A percentile compares a stretch with the other conserved stretches of the same genome.
phyloP scores from a whole-genome alignment of 2,113 vertebrate species.

The Leucoraja erinaceus region DNA sequence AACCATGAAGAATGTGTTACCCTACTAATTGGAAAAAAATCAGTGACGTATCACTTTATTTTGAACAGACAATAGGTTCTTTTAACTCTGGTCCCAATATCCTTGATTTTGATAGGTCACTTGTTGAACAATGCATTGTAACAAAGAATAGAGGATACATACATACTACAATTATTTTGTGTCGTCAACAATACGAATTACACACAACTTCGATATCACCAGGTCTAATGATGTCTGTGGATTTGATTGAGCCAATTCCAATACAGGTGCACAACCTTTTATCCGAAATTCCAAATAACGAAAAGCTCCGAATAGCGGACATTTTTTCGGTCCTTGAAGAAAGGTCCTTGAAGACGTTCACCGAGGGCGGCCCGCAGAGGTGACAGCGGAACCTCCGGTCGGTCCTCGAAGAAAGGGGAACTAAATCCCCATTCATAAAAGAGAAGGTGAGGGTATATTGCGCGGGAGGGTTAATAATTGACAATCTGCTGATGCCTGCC shows the following conservation, averaged over 20 bases:
- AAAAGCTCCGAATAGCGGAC: too few species aligned
- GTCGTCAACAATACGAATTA: background rate
- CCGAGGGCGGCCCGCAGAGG: too few species aligned
- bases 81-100: background rate
- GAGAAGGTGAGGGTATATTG: too few species aligned
- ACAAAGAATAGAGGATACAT: background rate
- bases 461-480: too few species aligned
- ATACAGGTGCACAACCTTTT: too few species aligned
- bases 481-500: too few species aligned
- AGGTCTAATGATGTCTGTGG: background rate
- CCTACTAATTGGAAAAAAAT: background rate
- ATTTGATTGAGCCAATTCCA: background rate
- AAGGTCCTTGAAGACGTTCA: too few species aligned
- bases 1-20: background rate
- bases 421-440: too few species aligned
- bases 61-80: background rate
- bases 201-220: background rate
- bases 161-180: background rate
- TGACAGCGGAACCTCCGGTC: too few species aligned
- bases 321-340: too few species aligned
- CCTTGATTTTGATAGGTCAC: background rate
- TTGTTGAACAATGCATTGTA: background rate
- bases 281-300: too few species aligned
- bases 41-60: background rate
- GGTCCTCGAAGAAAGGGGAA: too few species aligned